Base-by-base conservation (phyloP, 2,888 invertebrate genomes). In the Gastracanthus pulcherrimus region DNA sequence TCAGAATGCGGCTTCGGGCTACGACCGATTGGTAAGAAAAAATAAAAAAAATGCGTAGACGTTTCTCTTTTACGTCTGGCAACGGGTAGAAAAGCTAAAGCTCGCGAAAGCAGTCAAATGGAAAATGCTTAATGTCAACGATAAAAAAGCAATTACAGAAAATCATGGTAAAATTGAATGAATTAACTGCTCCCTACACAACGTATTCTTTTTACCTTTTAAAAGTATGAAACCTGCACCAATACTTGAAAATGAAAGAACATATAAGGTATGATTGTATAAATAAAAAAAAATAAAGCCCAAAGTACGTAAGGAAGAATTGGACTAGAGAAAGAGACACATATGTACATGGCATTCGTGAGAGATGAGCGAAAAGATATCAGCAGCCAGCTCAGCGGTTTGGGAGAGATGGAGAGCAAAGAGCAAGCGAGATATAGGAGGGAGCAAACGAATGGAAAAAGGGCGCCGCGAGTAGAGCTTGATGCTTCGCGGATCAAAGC, bases 401-500 rank as follows among this genome's bases (percentile, higher is more conserved):
- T 36, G n/a, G 36, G 31, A 45, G 26, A n/a, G 62, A n/a, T n/a
- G 31, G 60, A 58, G 55, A 26, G 7, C 29, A 13, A 31, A 16
- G 31, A 1, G 29, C 6, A 19, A 19, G 48, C 6, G 48, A 16
- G 62, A 70, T 3, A 31, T 3, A 34, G 31, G 34, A 29, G 45
- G 31, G 5, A 58, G 23, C 6, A 55, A 51, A 13, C 16, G 69
- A 70, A 64, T 19, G 64, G 23, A 41, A 69, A 51, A 74, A 31
- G 70, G 48, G n/a, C 66, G 31, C 45, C 5, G 19, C 9, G 31
- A 34, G 34, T 31, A 16, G 48, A 16, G n/a, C 23, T 72, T 72
- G 29, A 76, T 64, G 64, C 38, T 34, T 62, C 62, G 58, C 29
- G 83, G 83, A 84, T 87, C 84, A 85, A 86, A 87, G 84, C 66